A percentile compares a stretch with the other conserved stretches of the same genome.
Evolutionary conservation across 2,888 invertebrate genomes (phyloP).

Genomic region (Caenorhabditis imperialis): DNA sequence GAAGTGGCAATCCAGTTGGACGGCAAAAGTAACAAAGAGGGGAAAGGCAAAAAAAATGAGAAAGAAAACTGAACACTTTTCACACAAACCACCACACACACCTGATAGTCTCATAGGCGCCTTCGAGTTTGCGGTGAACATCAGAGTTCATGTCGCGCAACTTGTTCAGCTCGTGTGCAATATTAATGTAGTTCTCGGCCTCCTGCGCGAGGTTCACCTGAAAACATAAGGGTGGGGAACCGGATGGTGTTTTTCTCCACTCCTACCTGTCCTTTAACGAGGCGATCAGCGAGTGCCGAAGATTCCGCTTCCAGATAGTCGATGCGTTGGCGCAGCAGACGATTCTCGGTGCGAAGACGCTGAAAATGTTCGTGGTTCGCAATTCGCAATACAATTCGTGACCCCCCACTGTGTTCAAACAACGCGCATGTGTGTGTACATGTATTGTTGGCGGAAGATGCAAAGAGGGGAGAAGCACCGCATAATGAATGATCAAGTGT

Average conservation of each 20-base stretch:
- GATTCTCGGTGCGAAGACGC: conserved; percentile 89
- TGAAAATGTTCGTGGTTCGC: too few species aligned
- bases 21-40: too few species aligned
- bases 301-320: conserved; percentile 92
- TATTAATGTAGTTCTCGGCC: conserved; percentile 81
- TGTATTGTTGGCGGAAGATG: too few species aligned
- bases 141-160: conserved; percentile 90
- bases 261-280: conserved; percentile 80
- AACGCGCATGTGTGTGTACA: too few species aligned
- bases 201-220: conserved; percentile 80
- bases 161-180: conserved; percentile 88
- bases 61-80: too few species aligned
- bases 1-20: conserved; percentile 30
- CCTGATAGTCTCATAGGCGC: conserved; percentile 89
- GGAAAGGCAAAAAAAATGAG: too few species aligned
- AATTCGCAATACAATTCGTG: too few species aligned
- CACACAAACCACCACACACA: conserved; percentile 13
- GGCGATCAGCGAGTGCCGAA: conserved; percentile 91
- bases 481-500: too few species aligned
- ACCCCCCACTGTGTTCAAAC: too few species aligned
- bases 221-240: conserved; percentile 7
- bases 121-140: conserved; percentile 89
- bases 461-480: too few species aligned
- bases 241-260: too few species aligned
- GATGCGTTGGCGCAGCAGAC: conserved; percentile 92